Conservation (phyloP, 1,140 invertebrate species). For the Proales similis region DNA sequence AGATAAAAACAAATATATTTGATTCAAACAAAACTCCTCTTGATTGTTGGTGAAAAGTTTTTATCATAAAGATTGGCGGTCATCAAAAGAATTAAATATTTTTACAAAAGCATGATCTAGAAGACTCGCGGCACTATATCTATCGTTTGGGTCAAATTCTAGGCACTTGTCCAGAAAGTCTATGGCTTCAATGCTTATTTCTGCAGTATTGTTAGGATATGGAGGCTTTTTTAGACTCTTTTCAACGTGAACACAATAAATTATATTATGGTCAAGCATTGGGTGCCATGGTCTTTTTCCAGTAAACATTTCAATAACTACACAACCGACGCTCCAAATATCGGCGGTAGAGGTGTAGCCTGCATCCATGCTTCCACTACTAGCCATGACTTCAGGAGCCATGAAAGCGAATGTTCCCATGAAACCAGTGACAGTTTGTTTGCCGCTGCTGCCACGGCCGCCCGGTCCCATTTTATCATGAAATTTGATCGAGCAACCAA, state of each 20-base stretch:
- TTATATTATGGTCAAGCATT: neutral
- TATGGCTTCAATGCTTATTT: slow-evolving; percentile 11
- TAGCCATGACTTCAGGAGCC: slow-evolving; percentile 63
- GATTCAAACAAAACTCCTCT: no score
- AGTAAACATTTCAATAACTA: slow-evolving; percentile 97
- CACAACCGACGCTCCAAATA: slow-evolving; percentile 93
- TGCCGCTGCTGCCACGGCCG: slow-evolving; percentile 47
- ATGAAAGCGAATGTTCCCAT: slow-evolving; percentile 44
- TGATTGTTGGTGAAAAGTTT: no score
- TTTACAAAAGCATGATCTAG: slow-evolving; percentile 28
- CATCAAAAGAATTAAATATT: no score
- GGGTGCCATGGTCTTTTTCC: slow-evolving; percentile 73
- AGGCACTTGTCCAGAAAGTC: slow-evolving; percentile 25
- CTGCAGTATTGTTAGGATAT: slow-evolving; percentile 5
- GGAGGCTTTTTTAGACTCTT: neutral
- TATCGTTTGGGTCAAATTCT: slow-evolving; percentile 1
- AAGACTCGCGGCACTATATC: slow-evolving; percentile 5
- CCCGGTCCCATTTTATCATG: slow-evolving; percentile 48
- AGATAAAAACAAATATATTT: no score
- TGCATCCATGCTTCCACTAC: slow-evolving; percentile 4
- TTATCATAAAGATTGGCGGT: no score
- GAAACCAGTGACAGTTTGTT: slow-evolving; percentile 12
- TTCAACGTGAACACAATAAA: slow-evolving; percentile 4
- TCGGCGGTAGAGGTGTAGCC: slow-evolving; percentile 60
- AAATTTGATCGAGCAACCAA: slow-evolving; percentile 51